phyloP scores from a whole-genome alignment of 2,888 invertebrate species.

The Thera britannica region DNA sequence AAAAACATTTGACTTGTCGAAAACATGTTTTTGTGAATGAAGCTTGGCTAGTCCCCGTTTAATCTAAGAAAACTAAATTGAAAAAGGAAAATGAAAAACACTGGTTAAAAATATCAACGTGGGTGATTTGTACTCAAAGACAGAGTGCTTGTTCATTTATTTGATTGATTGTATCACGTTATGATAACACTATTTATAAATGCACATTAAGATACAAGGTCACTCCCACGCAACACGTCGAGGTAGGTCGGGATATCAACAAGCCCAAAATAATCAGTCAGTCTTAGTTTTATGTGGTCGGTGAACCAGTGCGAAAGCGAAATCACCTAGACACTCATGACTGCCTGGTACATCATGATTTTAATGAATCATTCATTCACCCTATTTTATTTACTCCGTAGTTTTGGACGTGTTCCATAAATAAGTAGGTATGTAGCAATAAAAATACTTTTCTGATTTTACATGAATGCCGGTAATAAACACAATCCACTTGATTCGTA shows the following conservation, averaged over 20 bases:
- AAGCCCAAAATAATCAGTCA: constrained; percentile 52
- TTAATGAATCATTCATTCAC: constrained; percentile 8
- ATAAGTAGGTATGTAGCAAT: too few species aligned
- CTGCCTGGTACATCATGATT: constrained; percentile 21
- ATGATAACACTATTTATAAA: constrained; percentile 74
- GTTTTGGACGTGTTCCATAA: not conserved
- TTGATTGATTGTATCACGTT: constrained; percentile 50
- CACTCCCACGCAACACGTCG: constrained; percentile 67
- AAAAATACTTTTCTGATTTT: too few species aligned
- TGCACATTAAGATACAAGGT: constrained; percentile 73
- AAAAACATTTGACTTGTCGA: too few species aligned
- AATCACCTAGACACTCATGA: constrained; percentile 18
- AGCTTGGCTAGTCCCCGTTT: too few species aligned
- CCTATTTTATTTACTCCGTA: not conserved
- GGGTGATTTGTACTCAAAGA: constrained; percentile 15
- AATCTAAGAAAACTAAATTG: not conserved
- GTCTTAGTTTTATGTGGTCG: constrained; percentile 1
- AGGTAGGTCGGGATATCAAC: constrained; percentile 77
- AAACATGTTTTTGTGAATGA: too few species aligned
- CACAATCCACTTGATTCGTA: too few species aligned
- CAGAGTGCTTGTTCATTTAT: constrained; percentile 38
- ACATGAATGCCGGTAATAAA: too few species aligned
- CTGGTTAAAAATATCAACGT: not conserved
- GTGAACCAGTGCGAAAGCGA: constrained; percentile 11
- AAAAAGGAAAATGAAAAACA: not conserved